A percentile compares a stretch with the other conserved stretches of the same genome.
These are phyloP conservation scores for Cariama cristata DNA, from an alignment of 2,113 vertebrate genomes.

Conservation along the genomic window DNA sequence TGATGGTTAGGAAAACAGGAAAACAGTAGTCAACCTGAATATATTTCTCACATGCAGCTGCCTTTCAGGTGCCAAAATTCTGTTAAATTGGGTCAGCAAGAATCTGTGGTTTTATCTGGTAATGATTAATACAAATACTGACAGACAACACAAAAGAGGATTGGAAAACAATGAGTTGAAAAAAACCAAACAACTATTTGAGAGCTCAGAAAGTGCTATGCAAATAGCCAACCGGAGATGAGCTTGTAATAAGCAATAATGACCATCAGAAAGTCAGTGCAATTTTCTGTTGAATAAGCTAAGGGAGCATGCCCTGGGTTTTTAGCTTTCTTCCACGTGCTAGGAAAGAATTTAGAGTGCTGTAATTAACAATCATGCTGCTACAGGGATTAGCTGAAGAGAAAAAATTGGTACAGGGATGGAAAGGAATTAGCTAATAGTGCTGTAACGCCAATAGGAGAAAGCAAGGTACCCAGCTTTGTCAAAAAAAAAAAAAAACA, in stretches of 20 bases:
- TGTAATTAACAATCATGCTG: conserved; percentile 14
- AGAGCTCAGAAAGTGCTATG: background rate
- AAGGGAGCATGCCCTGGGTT: background rate
- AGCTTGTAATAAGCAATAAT: background rate
- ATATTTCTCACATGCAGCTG: background rate
- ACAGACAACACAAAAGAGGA: background rate
- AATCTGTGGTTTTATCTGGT: background rate
- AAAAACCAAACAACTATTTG: background rate
- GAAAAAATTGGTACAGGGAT: background rate
- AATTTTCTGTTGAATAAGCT: conserved; percentile 24
- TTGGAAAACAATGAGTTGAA: background rate
- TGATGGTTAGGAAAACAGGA: background rate
- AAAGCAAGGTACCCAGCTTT: background rate
- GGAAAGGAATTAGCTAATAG: background rate
- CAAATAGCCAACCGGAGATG: background rate
- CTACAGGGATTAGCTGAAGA: background rate
- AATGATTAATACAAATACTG: background rate
- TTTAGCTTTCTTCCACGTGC: background rate
- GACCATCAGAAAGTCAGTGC: background rate
- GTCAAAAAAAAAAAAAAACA: too few species aligned
- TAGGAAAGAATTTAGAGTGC: background rate
- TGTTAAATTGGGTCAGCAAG: background rate
- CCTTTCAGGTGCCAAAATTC: background rate
- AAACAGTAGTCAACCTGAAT: background rate
- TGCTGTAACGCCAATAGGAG: background rate